A percentile compares a stretch with the other conserved stretches of the same genome.
Conservation (phyloP, 1,140 invertebrate genomes). For the Patella vulgata region DNA sequence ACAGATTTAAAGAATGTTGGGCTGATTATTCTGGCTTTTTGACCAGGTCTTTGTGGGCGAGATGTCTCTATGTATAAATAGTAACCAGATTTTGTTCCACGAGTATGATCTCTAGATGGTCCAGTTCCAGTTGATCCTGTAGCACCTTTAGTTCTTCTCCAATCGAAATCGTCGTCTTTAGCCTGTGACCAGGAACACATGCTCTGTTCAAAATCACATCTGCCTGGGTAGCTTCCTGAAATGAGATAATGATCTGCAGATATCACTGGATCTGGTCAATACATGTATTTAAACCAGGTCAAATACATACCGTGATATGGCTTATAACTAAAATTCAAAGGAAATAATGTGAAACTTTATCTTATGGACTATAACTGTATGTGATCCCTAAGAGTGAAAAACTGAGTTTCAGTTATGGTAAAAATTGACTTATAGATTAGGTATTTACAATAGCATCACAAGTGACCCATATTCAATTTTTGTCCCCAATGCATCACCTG, state of each 20-base stretch:
- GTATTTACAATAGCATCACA: too few relatives aligned
- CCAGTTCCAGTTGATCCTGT: slow-evolving; percentile 46
- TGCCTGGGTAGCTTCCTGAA: too few relatives aligned
- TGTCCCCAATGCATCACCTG: too few relatives aligned
- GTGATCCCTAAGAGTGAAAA: too few relatives aligned
- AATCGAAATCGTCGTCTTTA: slow-evolving; percentile 57
- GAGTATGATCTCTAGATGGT: slow-evolving; percentile 60
- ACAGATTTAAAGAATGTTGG: slow-evolving; percentile 25
- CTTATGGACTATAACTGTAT: too few relatives aligned
- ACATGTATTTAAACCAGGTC: background rate
- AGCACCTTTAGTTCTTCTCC: slow-evolving; percentile 42
- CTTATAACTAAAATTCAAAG: background rate
- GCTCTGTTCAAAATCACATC: slow-evolving; percentile 52
- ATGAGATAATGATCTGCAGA: too few relatives aligned
- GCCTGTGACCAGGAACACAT: slow-evolving; percentile 50
- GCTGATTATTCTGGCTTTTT: slow-evolving; percentile 47
- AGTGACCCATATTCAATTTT: too few relatives aligned
- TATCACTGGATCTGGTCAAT: too few relatives aligned
- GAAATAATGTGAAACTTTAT: background rate
- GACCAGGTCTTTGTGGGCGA: slow-evolving; percentile 60
- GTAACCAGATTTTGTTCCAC: slow-evolving; percentile 68
- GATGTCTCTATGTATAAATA: slow-evolving; percentile 84
- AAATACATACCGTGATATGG: slow-evolving; percentile 1
- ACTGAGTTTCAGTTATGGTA: too few relatives aligned
- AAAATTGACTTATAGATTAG: too few relatives aligned